Base-by-base conservation (phyloP, 30 jellyfish, hydroid and myxozoan genomes). In the Hydra vulgaris region DNA sequence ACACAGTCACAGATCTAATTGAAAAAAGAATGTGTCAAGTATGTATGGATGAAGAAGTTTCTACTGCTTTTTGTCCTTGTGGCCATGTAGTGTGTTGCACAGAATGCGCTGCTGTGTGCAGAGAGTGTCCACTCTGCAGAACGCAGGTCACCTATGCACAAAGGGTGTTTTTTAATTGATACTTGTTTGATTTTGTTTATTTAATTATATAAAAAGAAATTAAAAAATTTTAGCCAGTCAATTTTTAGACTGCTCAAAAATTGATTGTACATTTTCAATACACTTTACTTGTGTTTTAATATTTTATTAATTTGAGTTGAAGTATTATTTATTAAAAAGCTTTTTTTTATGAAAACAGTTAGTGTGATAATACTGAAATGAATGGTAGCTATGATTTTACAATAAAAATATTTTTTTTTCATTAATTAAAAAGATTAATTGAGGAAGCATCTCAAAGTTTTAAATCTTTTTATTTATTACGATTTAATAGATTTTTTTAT, bases 51-150 rank as follows among this genome's bases (percentile, higher is more conserved):
- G 74, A 78, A 3, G 94, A 82, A 26, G 97, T 94, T 4, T 81
- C 96, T 23, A 88, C 97, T 7, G 97, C 99, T 17, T 94, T 94
- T 75, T 94, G 99, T 82, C 99, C 99, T 0, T 94, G 99, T 74
- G 99, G 99, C 0, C 99, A 94, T 76, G 96, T 89, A 25, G 95
- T 94, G 0, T 94, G 97, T 53, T 94, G 99, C 70, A 90, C 86
- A 0, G 92, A 89, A 72, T 94, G 99, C 84, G 95, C 99, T n/a
- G 88, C 87, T 23, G 26, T 86, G 97, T 94, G 97, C 72, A 84
- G 95, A 75, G 99, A 88, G 54, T 94, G 99, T 74, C 99, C 99
- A 17, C 90, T 94, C 0, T 94, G 99, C 71, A 89, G 99, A 25
- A 94, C 94, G 53, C 97, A 88, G 40, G 84, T 94, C 81, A 88